phyloP scores from a whole-genome alignment of 2,888 invertebrate genomes.

The Dasysyrphus tricinctus region DNA sequence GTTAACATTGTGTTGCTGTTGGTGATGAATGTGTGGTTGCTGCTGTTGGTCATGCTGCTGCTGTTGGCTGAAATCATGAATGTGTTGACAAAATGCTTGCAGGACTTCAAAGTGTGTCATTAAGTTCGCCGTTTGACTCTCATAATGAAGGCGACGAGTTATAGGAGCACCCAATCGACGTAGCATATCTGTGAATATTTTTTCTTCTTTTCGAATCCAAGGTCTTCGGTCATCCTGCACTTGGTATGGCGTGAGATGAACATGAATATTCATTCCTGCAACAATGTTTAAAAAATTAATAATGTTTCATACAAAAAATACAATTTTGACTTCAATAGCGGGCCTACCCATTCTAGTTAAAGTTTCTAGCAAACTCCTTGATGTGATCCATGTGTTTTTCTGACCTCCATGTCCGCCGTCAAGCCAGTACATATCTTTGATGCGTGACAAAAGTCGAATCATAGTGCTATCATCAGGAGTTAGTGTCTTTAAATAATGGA shows the following conservation, averaged over 20 bases:
- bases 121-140: constrained; percentile 85
- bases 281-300: neutral
- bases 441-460: constrained; percentile 87
- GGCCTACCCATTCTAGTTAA: constrained; percentile 88
- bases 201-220: constrained; percentile 94
- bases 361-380: constrained; percentile 88
- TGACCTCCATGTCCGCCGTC: constrained; percentile 96
- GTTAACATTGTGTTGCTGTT: constrained; percentile 74
- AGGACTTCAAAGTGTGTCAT: constrained; percentile 92
- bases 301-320: neutral
- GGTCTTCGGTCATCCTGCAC: constrained; percentile 90
- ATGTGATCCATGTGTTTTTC: constrained; percentile 94
- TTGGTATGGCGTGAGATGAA: constrained; percentile 97
- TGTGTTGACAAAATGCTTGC: constrained; percentile 85
- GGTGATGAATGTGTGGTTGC: constrained; percentile 77
- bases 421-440: constrained; percentile 93
- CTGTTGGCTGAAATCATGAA: constrained; percentile 81
- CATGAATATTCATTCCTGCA: constrained; percentile 88
- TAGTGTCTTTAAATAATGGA: constrained; percentile 89
- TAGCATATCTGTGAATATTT: constrained; percentile 88
- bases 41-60: constrained; percentile 76
- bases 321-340: neutral
- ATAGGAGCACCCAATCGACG: constrained; percentile 88
- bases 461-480: constrained; percentile 87
- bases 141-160: constrained; percentile 87